A percentile compares a stretch with the other conserved stretches of the same genome.
These are phyloP conservation scores for Alosa alosa DNA, from an alignment of 2,113 vertebrate genomes.

Conservation along the genomic window DNA sequence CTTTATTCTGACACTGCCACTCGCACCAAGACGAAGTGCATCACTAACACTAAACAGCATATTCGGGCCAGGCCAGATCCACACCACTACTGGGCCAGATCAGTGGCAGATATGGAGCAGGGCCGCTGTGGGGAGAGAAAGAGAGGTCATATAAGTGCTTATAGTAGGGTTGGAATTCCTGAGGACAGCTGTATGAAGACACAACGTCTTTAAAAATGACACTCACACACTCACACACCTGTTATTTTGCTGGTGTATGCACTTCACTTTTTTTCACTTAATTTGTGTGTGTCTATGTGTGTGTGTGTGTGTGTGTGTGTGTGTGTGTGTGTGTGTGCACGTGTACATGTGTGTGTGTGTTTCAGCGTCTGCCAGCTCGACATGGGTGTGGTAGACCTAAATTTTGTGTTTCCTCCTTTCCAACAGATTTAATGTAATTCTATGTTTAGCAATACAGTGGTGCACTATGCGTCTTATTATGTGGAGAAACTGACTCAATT, in stretches of 20 bases:
- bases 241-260: not conserved
- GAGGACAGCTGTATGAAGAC: not conserved
- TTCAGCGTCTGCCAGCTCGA: not conserved
- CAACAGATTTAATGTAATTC: not conserved
- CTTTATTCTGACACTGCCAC: no score
- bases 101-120: not conserved
- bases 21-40: not conserved
- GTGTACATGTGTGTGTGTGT: not conserved
- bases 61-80: not conserved
- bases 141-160: not conserved
- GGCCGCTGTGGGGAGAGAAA: not conserved
- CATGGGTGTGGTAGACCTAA: not conserved
- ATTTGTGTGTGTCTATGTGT: not conserved
- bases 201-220: not conserved
- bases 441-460: not conserved
- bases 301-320: not conserved
- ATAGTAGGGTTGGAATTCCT: not conserved
- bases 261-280: not conserved
- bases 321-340: not conserved
- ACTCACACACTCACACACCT: not conserved
- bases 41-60: not conserved
- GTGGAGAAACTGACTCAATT: constrained; percentile 9
- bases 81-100: not conserved
- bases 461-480: not conserved
- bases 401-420: not conserved